Evolutionary conservation across 2,888 invertebrate genomes (phyloP).

Genomic region (Mythimna loreyi): DNA sequence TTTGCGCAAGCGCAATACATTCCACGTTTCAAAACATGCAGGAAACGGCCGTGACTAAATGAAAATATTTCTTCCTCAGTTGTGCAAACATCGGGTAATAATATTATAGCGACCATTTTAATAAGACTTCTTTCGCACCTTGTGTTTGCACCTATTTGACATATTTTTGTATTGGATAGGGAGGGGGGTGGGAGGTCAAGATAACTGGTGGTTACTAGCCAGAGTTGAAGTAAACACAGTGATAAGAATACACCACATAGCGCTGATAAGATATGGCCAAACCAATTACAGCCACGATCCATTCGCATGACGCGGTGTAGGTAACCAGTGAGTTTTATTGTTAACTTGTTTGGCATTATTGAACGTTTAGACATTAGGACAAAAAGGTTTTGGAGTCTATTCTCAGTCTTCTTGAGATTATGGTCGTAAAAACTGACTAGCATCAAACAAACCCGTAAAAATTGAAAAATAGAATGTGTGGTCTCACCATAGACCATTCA

Average conservation of each 20-base stretch:
- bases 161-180: constrained; percentile 17
- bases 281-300: constrained; percentile 76
- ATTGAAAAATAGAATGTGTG: neutral
- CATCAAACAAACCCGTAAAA: neutral
- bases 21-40: constrained; percentile 76
- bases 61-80: constrained; percentile 82
- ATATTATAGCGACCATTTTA: constrained; percentile 62
- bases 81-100: constrained; percentile 76
- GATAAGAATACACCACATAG: constrained; percentile 75
- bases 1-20: constrained; percentile 69
- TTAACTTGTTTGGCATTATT: constrained; percentile 34
- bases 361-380: constrained; percentile 8
- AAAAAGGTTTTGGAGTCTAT: neutral
- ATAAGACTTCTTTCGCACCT: constrained; percentile 49
- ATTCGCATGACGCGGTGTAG: constrained; percentile 67
- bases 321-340: constrained; percentile 56
- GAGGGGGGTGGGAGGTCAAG: constrained; percentile 45
- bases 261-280: constrained; percentile 78
- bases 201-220: constrained; percentile 63
- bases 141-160: constrained; percentile 22
- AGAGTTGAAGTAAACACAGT: constrained; percentile 69
- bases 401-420: neutral
- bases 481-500: neutral
- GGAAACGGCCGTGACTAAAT: constrained; percentile 68
- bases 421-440: neutral